Base-by-base conservation (phyloP, 2,797 vertebrate genomes). In the Fundulus diaphanus region DNA sequence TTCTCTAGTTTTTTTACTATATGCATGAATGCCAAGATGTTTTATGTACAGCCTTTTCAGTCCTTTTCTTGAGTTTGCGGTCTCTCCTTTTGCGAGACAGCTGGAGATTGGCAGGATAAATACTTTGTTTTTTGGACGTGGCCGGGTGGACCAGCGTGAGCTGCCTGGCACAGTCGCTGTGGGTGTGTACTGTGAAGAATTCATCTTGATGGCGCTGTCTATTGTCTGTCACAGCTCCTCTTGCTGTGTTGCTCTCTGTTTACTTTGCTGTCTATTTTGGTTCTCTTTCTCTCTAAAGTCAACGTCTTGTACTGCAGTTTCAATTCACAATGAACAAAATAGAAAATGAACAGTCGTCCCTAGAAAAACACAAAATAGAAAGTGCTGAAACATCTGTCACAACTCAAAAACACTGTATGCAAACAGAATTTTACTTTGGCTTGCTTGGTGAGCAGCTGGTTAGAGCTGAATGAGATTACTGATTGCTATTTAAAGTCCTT, bases 181-280 rank as follows among this genome's bases (percentile, higher is more conserved):
- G 78, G 65, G 44, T 65, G 80, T 76, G 71, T 12, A 65, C 82
- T 85, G 85, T 80, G 86, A 71, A 88, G 83, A 86, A 86, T 86
- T 87, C 77, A 80, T 85, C 85, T 76, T 78, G 85, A 89, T 86
- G 82, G 84, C 76, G 72, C 84, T 72, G 68, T 75, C 86, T 82
- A 81, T 85, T 86, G 79, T 83, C 80, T 88, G 87, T 86, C 87
- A 77, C 82, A 76, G 33, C 69, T 68, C 68, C 68, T 77, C 67
- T 68, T 54, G 76, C 82, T 81, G 54, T 82, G 74, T 83, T 44
- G 54, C 84, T 69, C 48, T 82, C 72, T 56, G 46, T 66, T 80
- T 54, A 42, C 35, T 46, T 44, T 66, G 76, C 52, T 46, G 52
- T 66, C 59, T 11, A 18, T 51, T 63, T 61, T 72, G 77, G 35